These are phyloP conservation scores for Aricia artaxerxes DNA, from an alignment of 2,888 invertebrate species.

Conservation along the genomic window DNA sequence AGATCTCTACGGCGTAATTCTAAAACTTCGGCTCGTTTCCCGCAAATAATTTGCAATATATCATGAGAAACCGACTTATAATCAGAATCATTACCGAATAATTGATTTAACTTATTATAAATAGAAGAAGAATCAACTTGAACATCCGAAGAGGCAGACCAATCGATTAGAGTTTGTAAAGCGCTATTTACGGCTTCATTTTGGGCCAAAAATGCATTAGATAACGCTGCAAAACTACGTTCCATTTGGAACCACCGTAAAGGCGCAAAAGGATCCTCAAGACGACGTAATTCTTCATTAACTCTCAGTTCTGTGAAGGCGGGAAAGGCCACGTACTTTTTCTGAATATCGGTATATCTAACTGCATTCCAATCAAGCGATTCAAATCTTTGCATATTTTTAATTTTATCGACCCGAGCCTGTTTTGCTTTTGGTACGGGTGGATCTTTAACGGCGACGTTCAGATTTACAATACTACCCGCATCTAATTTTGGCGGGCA, in stretches of 20 bases:
- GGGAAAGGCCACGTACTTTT: background rate
- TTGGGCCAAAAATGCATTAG: background rate
- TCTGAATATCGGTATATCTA: background rate
- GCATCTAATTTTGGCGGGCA: conserved; percentile 2
- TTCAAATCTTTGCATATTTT: background rate
- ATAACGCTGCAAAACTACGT: background rate
- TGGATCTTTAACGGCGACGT: conserved; percentile 3
- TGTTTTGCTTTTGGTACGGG: background rate
- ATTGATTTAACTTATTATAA: too few species aligned
- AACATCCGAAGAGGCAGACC: background rate
- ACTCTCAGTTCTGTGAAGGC: conserved; percentile 2
- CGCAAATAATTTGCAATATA: conserved; percentile 37
- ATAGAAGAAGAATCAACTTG: too few species aligned
- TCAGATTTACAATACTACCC: background rate
- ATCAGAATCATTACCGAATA: too few species aligned
- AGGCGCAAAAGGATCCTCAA: background rate
- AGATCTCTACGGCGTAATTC: conserved; percentile 32
- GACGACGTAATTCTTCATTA: background rate
- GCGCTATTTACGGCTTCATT: background rate
- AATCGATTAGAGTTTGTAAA: background rate
- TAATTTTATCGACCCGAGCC: background rate
- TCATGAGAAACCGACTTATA: conserved; percentile 28
- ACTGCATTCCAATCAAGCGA: background rate
- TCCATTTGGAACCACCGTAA: background rate
- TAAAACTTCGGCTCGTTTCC: conserved; percentile 37